A percentile compares a stretch with the other conserved stretches of the same genome.
Conservation (phyloP, 2,797 vertebrate species). For the Myripristis murdjan region DNA sequence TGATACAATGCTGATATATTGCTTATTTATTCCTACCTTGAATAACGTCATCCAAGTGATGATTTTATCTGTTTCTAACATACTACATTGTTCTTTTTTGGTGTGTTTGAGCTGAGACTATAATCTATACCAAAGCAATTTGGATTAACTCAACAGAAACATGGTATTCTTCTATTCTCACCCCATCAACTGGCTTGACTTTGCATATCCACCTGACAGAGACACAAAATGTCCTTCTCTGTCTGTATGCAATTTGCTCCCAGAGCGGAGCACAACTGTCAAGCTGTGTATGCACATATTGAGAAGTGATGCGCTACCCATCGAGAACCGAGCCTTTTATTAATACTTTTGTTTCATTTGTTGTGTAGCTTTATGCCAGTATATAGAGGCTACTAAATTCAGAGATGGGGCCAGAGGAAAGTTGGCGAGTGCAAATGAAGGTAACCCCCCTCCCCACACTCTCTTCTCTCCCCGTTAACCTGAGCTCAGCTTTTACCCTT, state of each 20-base stretch:
- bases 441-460: conserved; percentile 89
- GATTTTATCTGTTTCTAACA: neutral
- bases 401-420: conserved; percentile 96
- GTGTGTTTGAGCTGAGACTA: conserved; percentile 6
- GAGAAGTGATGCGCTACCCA: conserved; percentile 77
- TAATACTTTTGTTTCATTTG: conserved; percentile 96
- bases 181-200: conserved; percentile 39
- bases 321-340: conserved; percentile 74
- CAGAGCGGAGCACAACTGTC: conserved; percentile 68
- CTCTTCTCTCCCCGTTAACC: conserved; percentile 84
- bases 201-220: conserved; percentile 42
- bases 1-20: too few species aligned
- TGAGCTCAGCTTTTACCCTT: conserved; percentile 83
- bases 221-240: conserved; percentile 20
- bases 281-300: conserved; percentile 48
- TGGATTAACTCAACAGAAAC: conserved; percentile 48
- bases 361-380: conserved; percentile 99
- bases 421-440: conserved; percentile 93
- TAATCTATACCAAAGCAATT: conserved; percentile 27
- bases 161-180: conserved; percentile 27
- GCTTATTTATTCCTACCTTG: too few species aligned
- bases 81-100: conserved; percentile 6
- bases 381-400: conserved; percentile 99
- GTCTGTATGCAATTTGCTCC: conserved; percentile 19
- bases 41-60: too few species aligned